Evolutionary conservation across 1,140 invertebrate genomes (phyloP), one percentile per base, ranked within the genome.

Genomic region (Drosophila sp.): DNA sequence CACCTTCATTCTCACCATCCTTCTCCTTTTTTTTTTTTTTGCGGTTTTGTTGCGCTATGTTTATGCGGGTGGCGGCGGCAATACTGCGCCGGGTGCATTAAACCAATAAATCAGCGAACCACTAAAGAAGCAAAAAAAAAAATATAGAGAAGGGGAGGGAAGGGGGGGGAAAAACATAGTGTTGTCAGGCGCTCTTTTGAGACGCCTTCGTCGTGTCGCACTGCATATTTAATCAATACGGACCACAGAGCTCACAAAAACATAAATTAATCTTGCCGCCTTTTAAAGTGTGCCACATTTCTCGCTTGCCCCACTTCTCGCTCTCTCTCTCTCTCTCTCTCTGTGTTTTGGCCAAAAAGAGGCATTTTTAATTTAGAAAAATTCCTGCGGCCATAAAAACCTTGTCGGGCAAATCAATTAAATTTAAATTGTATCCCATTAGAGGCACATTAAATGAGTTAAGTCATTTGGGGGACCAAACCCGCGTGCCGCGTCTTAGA

Each of bases 381-480:
- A 87, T 87, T 85, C 70, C 71, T 83, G 79, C 62, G 79, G 84
- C 58, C 79, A 77, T 87, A 87, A 89, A 87, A 86, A 82, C 66
- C 66, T 89, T 79, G 83, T 78, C 62, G 64, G 78, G 70, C 85
- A 90, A 87, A 89, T 89, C 84, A 89, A 89, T 89, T 89, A 89
- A 89, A 89, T 89, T 90, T 90, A 89, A 89, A 89, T 89, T 89
- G 85, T 85, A 84, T 80, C 84, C 85, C 84, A 90, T 89, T 89
- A 89, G 84, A 89, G 84, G 69, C 80, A 83, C 85, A 84, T 89
- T 87, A 87, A 87, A 87, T 89, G 83, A 89, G 83, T 87, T 87
- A 87, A 87, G 83, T 87, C 83, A 80, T 84, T 90, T 85, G 74
- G 72, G 72, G 65, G 25, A 27, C 23, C 44, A 50, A 27, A 27